Base-by-base conservation (phyloP, 1,140 invertebrate species). In the Trichogramma pretiosum region DNA sequence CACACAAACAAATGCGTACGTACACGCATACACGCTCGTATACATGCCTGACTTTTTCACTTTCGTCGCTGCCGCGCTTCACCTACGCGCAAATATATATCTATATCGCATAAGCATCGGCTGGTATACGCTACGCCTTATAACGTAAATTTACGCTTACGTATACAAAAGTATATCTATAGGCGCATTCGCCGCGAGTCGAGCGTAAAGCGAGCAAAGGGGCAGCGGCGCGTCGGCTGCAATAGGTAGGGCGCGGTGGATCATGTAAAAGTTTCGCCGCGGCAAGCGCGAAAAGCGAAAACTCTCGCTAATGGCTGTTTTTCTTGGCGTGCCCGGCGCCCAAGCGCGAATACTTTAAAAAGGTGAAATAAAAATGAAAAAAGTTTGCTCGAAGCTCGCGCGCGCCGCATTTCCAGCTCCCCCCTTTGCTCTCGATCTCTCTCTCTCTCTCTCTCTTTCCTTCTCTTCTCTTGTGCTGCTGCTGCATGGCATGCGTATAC, bases 241-340 rank as follows among this genome's bases (percentile, higher is more conserved):
- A n/a, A n/a, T n/a, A 3, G 34, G 19, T n/a, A n/a, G 18, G 26
- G 28, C 26, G 41, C 8, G 24, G 23, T 14, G 50, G 60, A 56
- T n/a, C n/a, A n/a, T n/a, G 59, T 57, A 62, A 66, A 70, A 70
- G 67, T 70, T 70, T 68, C 60, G 54, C n/a, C n/a, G n/a, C n/a
- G n/a, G n/a, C n/a, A n/a, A n/a, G n/a, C 57, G 63, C 64, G 64
- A 68, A 67, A 68, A 67, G 60, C 64, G 63, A 70, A 67, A 70
- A 70, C 67, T 68, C 66, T 65, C 56, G 64, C 67, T 70, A 70
- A 68, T 68, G 67, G 66, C 65, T 68, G 66, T 67, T 69, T 70
- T 70, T 67, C 68, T 69, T 70, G 57, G 63, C 54, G n/a, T n/a
- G n/a, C n/a, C n/a, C n/a, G n/a, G n/a, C n/a, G n/a, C n/a, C n/a